Conservation (phyloP, 64 coral and sea anemone species). For the Porites lutea region DNA sequence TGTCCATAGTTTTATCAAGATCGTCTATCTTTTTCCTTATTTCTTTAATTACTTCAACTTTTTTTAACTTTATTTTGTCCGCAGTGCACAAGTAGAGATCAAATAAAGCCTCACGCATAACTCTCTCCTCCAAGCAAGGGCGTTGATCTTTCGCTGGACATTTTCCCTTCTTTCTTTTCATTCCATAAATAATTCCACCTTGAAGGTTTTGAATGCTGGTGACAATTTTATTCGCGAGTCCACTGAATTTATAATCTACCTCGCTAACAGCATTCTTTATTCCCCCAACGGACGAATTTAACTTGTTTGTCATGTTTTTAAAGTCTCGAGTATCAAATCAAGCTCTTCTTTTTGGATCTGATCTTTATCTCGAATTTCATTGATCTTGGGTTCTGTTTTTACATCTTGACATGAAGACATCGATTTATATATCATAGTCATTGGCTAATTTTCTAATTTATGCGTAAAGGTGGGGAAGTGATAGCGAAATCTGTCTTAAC, state of each 20-base stretch:
- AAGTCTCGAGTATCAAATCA: background rate
- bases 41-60: background rate
- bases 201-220: background rate
- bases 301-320: background rate
- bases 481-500: no score
- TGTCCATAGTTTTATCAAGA: background rate
- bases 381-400: background rate
- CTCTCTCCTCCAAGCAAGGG: background rate
- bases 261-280: background rate
- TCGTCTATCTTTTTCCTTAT: background rate
- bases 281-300: background rate
- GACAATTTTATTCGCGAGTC: background rate
- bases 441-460: no score
- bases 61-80: background rate
- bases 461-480: no score
- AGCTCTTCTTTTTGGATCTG: background rate
- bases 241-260: background rate
- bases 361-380: background rate
- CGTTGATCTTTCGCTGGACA: background rate
- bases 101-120: background rate
- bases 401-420: background rate
- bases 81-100: background rate
- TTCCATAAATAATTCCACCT: background rate
- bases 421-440: background rate
- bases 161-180: background rate